Percentiles rank a stretch among this genome's conserved stretches.
These are phyloP conservation scores for Lethenteron reissneri DNA, from an alignment of 2,113 vertebrate genomes.

Conservation along the genomic window DNA sequence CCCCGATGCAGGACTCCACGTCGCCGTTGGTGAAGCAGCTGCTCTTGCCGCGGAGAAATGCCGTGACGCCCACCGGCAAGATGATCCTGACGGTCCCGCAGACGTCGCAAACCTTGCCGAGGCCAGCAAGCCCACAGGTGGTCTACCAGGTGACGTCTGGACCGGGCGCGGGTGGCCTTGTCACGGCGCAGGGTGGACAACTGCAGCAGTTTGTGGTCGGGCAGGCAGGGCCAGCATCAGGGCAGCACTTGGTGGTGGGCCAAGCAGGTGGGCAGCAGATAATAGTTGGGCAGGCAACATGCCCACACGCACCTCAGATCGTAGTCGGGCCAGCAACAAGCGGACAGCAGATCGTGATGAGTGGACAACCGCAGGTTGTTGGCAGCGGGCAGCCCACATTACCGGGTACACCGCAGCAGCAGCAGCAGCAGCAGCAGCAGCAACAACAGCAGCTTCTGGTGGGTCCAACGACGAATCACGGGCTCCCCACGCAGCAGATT, in stretches of 20 bases:
- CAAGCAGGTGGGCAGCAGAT: background rate
- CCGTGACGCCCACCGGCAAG: background rate
- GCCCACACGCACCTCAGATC: too few species aligned
- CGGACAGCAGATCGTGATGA: too few species aligned
- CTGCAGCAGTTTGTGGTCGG: slow-evolving; percentile 1
- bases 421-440: too few species aligned
- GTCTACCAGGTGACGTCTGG: slow-evolving; percentile 5
- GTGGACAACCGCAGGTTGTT: too few species aligned
- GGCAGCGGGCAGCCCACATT: too few species aligned
- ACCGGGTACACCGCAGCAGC: too few species aligned
- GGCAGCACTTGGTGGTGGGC: slow-evolving; percentile 4
- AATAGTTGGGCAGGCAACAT: too few species aligned
- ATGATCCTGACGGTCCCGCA: background rate
- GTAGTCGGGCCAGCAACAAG: too few species aligned
- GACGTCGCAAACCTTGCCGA: background rate
- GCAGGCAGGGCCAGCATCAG: background rate
- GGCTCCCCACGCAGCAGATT: too few species aligned
- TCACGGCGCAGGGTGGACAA: background rate
- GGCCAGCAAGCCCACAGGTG: slow-evolving; percentile 4
- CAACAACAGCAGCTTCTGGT: too few species aligned
- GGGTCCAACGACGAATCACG: too few species aligned
- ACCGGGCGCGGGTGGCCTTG: background rate
- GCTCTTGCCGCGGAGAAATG: background rate
- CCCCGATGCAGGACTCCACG: too few species aligned
- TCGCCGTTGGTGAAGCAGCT: background rate